Base-by-base conservation (phyloP, 2,797 vertebrate species). In the Acanthis flammea region DNA sequence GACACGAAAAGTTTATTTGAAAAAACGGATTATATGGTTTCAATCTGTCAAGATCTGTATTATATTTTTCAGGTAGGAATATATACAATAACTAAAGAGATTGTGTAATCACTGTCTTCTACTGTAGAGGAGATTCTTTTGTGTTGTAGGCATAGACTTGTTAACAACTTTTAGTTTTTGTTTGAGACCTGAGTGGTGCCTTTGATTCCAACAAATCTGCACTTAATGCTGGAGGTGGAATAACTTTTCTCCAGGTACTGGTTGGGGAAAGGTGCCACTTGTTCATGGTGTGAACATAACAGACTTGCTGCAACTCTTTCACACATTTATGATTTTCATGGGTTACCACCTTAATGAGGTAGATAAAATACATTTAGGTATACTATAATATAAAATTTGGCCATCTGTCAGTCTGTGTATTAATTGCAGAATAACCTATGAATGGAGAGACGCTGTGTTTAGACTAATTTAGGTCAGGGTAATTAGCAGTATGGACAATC, bases 1-100 rank as follows among this genome's bases (percentile, higher is more conserved):
- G 99, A 99, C 45, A 97, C 97, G 19, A 99, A 98, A 73, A 98
- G 97, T 85, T 97, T 99, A 44, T 99, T 99, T 97, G 98, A 98
- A 94, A 98, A 97, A 95, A 99, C 98, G 0, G 99, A 99, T 91
- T 99, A 99, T 93, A 99, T 99, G 98, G 96, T 98, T 71, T 95
- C 95, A 19, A 94, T 99, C 95, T 99, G 99, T 86, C 99, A 99
- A 89, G 99, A 99, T 88, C 97, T 99, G 5, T 94, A 93, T 78
- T 94, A 97, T 62, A 41, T 99, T 81, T 95, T 99, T 65, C 98
- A 99, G 98, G 99, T 99, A 86, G 44, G 70, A 23, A 9, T 41
- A 53, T 1, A 41, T 19, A 41, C 16, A 83, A 24, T 54, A 88
- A 90, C 41, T 33, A 77, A 88, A 77, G 5, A 27, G 30, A 18